Conservation (phyloP, 2,113 vertebrate genomes). For the Phaethon lepturus region DNA sequence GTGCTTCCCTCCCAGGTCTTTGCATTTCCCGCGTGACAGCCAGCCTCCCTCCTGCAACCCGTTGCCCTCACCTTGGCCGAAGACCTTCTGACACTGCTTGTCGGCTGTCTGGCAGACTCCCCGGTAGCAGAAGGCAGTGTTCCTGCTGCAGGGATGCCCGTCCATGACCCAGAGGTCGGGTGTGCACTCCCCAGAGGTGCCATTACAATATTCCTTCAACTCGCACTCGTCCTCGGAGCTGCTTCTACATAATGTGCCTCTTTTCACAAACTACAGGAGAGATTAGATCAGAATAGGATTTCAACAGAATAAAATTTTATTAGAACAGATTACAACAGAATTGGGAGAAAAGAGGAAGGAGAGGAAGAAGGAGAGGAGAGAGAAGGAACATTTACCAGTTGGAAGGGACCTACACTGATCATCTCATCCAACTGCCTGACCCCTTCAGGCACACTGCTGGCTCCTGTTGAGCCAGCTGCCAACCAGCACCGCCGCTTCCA, state of each 20-base stretch:
- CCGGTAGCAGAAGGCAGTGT: neutral
- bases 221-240: neutral
- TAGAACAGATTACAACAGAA: neutral
- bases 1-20: no score
- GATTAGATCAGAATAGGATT: neutral
- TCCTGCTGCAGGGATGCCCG: neutral
- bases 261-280: neutral
- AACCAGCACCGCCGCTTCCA: neutral
- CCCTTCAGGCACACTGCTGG: neutral
- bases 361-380: neutral
- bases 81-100: slow-evolving; percentile 2
- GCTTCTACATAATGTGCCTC: neutral
- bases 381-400: neutral
- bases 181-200: neutral
- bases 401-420: neutral
- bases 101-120: neutral
- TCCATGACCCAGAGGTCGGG: neutral
- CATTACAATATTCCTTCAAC: slow-evolving; percentile 21
- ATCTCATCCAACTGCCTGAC: neutral
- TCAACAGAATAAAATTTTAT: neutral
- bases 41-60: neutral
- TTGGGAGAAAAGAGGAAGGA: no score
- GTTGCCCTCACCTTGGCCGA: neutral
- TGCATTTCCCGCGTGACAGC: accelerated
- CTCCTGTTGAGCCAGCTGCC: neutral